Conservation (phyloP, 37 sponge, comb jelly and placozoan species). For the Aplysina aerophoba region DNA sequence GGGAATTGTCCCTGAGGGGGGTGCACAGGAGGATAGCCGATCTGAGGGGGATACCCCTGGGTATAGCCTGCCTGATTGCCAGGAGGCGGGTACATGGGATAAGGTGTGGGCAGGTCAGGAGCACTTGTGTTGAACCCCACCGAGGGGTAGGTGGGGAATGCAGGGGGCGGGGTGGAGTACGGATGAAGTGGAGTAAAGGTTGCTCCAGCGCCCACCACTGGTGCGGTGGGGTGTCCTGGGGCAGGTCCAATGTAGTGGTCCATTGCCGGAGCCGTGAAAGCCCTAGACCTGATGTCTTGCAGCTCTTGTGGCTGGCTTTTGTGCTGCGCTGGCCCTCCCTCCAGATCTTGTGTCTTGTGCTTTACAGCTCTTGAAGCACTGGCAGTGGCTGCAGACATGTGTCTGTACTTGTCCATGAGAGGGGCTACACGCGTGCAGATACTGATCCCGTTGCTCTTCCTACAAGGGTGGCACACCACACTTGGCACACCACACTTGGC, state of each 20-base stretch:
- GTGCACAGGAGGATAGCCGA: too few relatives aligned
- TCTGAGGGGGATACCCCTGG: too few relatives aligned
- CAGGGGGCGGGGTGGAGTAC: background rate
- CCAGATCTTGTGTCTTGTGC: background rate
- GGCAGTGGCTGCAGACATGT: background rate
- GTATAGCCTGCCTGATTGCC: too few relatives aligned
- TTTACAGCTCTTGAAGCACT: background rate
- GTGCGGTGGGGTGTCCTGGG: background rate
- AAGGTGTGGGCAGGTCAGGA: background rate
- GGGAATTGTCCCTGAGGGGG: too few relatives aligned
- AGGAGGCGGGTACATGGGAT: conserved; percentile 20
- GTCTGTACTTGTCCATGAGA: conserved; percentile 26
- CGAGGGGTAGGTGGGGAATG: background rate
- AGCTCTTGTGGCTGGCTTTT: background rate
- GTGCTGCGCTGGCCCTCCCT: background rate
- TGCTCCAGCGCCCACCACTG: background rate
- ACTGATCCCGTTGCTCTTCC: conserved; percentile 62
- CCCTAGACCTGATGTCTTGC: background rate
- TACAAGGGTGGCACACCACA: background rate
- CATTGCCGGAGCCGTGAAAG: background rate
- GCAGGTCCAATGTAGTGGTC: background rate
- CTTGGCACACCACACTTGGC: background rate
- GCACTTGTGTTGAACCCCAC: background rate
- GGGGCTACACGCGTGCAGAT: conserved; percentile 44
- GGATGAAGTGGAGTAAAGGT: conserved; percentile 5